Conservation (phyloP, 2,888 invertebrate genomes). For the Steinernema carpocapsae region DNA sequence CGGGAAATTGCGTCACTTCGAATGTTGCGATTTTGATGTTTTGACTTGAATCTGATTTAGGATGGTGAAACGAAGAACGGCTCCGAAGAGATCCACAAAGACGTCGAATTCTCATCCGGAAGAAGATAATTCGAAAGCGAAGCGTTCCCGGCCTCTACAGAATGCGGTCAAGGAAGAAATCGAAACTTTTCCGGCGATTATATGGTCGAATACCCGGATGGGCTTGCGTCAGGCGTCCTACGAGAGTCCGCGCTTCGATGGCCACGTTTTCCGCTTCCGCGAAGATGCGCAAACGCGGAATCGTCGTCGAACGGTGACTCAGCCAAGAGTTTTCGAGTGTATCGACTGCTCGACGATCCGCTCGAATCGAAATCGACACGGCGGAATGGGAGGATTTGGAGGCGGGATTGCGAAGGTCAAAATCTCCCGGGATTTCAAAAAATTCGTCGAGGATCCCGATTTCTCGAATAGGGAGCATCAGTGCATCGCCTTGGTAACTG, state of each 20-base stretch:
- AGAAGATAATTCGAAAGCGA: too few relatives aligned
- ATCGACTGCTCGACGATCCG: not conserved
- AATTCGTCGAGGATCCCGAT: not conserved
- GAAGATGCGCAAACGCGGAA: not conserved
- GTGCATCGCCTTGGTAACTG: not conserved
- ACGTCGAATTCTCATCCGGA: too few relatives aligned
- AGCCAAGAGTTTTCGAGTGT: conserved; percentile 9
- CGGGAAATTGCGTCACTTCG: not conserved
- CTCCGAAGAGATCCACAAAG: not conserved
- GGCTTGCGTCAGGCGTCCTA: not conserved
- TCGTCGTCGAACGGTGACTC: not conserved
- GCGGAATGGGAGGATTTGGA: not conserved
- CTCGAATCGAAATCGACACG: not conserved
- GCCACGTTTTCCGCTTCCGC: conserved; percentile 10
- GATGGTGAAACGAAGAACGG: not conserved
- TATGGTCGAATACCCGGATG: not conserved
- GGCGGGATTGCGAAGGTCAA: not conserved
- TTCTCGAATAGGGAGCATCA: not conserved
- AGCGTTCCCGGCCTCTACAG: not conserved
- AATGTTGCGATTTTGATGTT: not conserved
- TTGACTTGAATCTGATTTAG: not conserved
- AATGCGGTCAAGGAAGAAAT: too few relatives aligned
- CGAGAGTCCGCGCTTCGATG: conserved; percentile 18
- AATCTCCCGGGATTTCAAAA: not conserved
- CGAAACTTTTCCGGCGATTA: not conserved